These are phyloP conservation scores for Trogon surrucura DNA, from an alignment of 2,113 vertebrate genomes.

Conservation along the genomic window DNA sequence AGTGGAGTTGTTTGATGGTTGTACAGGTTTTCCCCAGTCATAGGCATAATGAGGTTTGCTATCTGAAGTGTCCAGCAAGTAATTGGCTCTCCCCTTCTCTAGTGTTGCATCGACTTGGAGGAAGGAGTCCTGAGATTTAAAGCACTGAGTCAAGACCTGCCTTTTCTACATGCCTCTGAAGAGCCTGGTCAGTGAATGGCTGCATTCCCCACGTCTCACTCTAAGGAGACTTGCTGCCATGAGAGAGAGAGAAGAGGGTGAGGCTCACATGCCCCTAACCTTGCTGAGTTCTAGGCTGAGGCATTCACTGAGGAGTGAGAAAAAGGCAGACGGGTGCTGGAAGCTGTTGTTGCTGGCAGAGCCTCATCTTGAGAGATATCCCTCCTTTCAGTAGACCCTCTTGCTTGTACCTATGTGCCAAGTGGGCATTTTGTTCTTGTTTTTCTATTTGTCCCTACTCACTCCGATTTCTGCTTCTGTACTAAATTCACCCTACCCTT, in stretches of 20 bases:
- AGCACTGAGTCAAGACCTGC: constrained; percentile 82
- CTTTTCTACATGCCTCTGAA: constrained; percentile 80
- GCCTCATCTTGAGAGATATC: not conserved
- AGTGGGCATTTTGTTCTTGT: not conserved
- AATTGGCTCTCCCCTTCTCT: not conserved
- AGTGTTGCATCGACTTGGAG: constrained; percentile 91
- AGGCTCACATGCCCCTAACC: not conserved
- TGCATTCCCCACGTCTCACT: not conserved
- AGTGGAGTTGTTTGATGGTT: not conserved
- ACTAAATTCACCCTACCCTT: not conserved
- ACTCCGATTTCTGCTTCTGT: not conserved
- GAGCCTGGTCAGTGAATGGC: constrained; percentile 67
- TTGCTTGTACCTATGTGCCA: not conserved
- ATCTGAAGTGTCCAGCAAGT: not conserved
- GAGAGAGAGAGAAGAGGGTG: not conserved
- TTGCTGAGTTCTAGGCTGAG: constrained; percentile 7
- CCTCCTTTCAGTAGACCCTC: not conserved
- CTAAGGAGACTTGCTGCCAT: not conserved
- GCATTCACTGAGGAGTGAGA: not conserved
- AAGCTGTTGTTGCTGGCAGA: not conserved
- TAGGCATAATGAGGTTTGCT: not conserved
- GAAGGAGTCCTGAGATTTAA: constrained; percentile 80
- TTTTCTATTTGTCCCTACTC: not conserved
- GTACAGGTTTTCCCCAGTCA: not conserved
- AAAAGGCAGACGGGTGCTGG: not conserved